phyloP scores from a whole-genome alignment of 2,888 invertebrate genomes.

The Tachina fera region DNA sequence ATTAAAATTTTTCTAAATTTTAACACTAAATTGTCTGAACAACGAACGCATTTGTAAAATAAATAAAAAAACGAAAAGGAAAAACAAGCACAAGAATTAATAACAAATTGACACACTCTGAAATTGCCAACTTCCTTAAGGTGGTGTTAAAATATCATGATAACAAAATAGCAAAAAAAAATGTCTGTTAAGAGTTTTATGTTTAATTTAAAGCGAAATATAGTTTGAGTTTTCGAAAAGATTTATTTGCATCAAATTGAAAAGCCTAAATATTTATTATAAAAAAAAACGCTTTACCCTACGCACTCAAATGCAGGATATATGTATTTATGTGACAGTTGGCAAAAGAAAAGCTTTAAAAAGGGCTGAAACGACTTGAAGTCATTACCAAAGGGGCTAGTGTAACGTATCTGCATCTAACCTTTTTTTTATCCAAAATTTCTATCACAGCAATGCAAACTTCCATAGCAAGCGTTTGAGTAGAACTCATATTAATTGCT shows the following conservation, averaged over 20 bases:
- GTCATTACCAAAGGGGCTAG: too few relatives aligned
- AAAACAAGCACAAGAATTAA: slow-evolving; percentile 3
- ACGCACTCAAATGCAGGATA: neutral
- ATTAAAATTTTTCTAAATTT: slow-evolving; percentile 48
- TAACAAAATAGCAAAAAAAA: slow-evolving; percentile 31
- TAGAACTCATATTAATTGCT: too few relatives aligned
- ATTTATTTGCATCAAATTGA: slow-evolving; percentile 49
- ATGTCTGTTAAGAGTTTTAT: slow-evolving; percentile 26
- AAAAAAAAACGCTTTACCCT: slow-evolving; percentile 2
- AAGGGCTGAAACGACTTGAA: too few relatives aligned
- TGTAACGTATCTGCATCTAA: too few relatives aligned
- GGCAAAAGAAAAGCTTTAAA: too few relatives aligned
- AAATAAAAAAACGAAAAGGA: neutral
- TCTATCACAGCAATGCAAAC: too few relatives aligned
- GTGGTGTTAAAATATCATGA: slow-evolving; percentile 61
- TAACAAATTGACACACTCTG: slow-evolving; percentile 44
- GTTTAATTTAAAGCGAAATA: slow-evolving; percentile 69
- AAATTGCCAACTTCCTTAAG: slow-evolving; percentile 70
- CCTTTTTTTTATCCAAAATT: too few relatives aligned
- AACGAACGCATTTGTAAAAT: slow-evolving; percentile 59
- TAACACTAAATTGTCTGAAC: slow-evolving; percentile 55
- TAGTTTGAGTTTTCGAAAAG: slow-evolving; percentile 64
- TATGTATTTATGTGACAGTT: too few relatives aligned
- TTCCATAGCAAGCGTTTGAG: too few relatives aligned
- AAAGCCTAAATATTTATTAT: neutral